Conservation (phyloP, 2,888 invertebrate genomes). For the Boloria euphrosyne region DNA sequence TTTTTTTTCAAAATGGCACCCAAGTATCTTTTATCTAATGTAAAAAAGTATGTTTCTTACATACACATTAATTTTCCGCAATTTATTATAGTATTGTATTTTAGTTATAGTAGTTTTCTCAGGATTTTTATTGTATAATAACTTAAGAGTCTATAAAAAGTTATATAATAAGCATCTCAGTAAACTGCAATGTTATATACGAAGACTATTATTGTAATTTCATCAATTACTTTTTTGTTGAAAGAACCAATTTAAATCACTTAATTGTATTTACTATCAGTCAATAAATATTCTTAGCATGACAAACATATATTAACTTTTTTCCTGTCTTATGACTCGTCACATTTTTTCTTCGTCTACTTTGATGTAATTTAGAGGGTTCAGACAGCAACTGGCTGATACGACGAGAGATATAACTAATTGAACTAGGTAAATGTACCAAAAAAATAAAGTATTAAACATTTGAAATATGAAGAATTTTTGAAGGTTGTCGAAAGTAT, state of each 20-base stretch:
- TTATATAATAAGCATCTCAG: too few relatives aligned
- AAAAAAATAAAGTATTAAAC: slow-evolving; percentile 8
- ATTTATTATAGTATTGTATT: too few relatives aligned
- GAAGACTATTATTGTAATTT: background rate
- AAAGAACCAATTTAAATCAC: slow-evolving; percentile 15
- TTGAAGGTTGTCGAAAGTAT: too few relatives aligned
- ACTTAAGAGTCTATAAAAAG: background rate
- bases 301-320: slow-evolving; percentile 15
- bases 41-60: too few relatives aligned
- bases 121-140: background rate
- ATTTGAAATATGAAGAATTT: background rate
- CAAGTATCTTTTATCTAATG: too few relatives aligned
- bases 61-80: too few relatives aligned
- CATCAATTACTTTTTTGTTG: slow-evolving; percentile 4
- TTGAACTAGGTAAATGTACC: slow-evolving; percentile 23
- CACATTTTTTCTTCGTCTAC: slow-evolving; percentile 29
- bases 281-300: slow-evolving; percentile 22
- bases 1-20: too few relatives aligned
- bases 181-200: too few relatives aligned
- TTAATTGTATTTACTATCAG: slow-evolving; percentile 13
- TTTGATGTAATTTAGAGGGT: slow-evolving; percentile 34
- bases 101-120: too few relatives aligned
- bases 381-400: slow-evolving; percentile 29
- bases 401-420: slow-evolving; percentile 28
- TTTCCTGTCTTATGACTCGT: slow-evolving; percentile 26